Evolutionary conservation across 2,797 vertebrate species (phyloP), one percentile per base, ranked within the genome.

Genomic region (Okamejei kenojei): DNA sequence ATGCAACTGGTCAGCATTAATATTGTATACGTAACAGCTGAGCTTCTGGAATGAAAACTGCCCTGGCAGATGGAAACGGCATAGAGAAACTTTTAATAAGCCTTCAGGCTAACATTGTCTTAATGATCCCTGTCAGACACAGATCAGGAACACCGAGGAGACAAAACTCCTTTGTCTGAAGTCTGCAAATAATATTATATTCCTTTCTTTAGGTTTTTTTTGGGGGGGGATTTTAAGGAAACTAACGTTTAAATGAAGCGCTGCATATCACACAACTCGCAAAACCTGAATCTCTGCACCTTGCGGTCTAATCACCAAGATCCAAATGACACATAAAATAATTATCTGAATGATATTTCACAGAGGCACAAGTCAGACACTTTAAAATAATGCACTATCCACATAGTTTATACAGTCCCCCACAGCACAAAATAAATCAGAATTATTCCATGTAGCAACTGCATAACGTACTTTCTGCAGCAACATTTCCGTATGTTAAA

Each of bases 1-100:
- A 96, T 95, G 94, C 95, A 96, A 96, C 95, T 95, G 96, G 96
- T 96, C 96, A 96, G 97, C 97, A 99, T 99, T 98, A 98, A 99
- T 98, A 98, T 98, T 98, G 97, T 96, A 99, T 98, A 97, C 96
- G 96, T 96, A 97, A 97, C 98, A 99, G 98, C 98, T 98, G 98
- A 99, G 95, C 96, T 96, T 94, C 96, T 94, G 94, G 95, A 93
- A 95, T 95, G 96, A 95, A 76, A 94, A 96, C 97, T 94, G 96
- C 96, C 96, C 97, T 96, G 97, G 98, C 98, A 99, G 98, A 99
- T 99, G 98, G 98, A 98, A 97, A 96, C 97, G 97, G 97, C 97
- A 97, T 96, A 97, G 95, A 97, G 96, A 96, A 95, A 93, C 97
- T 97, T 97, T 96, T 97, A 97, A 97, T 97, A 97, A 96, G 96